Evolutionary conservation across 92 coral and sea anemone genomes (phyloP), one percentile per base, ranked within the genome.

Genomic region (Montipora capitata): DNA sequence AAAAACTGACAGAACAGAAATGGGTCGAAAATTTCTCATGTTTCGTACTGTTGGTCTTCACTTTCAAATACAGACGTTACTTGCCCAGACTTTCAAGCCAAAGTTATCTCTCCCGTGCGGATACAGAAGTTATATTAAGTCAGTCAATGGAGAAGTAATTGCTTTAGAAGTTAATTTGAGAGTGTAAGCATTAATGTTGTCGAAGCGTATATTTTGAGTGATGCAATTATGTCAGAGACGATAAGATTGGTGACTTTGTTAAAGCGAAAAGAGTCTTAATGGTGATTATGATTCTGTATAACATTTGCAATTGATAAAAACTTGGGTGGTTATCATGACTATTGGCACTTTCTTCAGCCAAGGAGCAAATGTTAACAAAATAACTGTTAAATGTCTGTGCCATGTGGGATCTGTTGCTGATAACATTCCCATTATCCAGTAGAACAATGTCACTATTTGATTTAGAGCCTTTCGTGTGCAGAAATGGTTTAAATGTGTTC

Each of bases 61-160:
- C 69, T 35, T 64, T 64, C n/a, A 35, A 64, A 64, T 17, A 64
- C 69, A 64, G 40, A 20, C 38, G 69, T 64, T 64, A 15, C 69
- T 15, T 64, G 20, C 35, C 51, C 51, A 45, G 51, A 45, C 51
- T 8, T 8, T 45, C 51, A 5, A 45, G 9, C 69, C 69, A 64
- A n/a, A 12, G 18, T 16, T 14, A 17, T 35, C 69, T 64, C 69
- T n/a, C 69, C 69, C 69, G n/a, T 64, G 69, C 69, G n/a, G 38
- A 64, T 64, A 35, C 69, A 64, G 11, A 64, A 64, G 18, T 64
- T 64, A 14, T 27, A 64, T 64, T 16, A 64, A 35, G 18, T 64
- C 69, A 64, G 69, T 12, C 38, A 64, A 64, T 20, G 69, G 69
- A n/a, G 35, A 45, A 45, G 51, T 45, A 45, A 45, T 2, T 45